phyloP scores from a whole-genome alignment of 2,888 invertebrate genomes.

The Thysanoteuthis rhombus region DNA sequence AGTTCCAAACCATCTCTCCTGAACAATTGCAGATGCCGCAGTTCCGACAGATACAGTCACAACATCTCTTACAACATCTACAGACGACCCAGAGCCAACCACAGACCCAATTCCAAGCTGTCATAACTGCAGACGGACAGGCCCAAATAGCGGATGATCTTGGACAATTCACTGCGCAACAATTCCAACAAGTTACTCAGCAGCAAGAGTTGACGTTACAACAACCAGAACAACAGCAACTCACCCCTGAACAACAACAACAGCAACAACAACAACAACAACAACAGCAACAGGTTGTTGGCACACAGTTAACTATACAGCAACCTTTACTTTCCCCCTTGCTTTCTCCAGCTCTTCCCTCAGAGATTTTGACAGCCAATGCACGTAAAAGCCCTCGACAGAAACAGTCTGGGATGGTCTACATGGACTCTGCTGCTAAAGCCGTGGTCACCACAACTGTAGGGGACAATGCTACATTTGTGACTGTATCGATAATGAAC shows the following conservation, averaged over 20 bases:
- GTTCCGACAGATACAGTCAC: slow-evolving; percentile 21
- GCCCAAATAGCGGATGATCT: not conserved
- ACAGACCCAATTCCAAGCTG: not conserved
- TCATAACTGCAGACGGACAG: slow-evolving; percentile 12
- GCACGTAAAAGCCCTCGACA: slow-evolving; percentile 26
- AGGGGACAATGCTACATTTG: slow-evolving; percentile 50
- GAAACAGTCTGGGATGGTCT: slow-evolving; percentile 35
- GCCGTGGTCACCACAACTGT: slow-evolving; percentile 56
- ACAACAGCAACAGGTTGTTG: not conserved
- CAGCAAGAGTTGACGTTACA: not conserved
- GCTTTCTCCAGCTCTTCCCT: not conserved
- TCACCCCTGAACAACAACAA: not conserved
- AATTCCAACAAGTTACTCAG: not conserved
- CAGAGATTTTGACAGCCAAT: not conserved
- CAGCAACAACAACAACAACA: slow-evolving; percentile 23
- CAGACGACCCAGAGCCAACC: not conserved
- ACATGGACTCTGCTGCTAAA: slow-evolving; percentile 51
- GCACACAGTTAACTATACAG: slow-evolving; percentile 16
- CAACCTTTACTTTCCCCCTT: slow-evolving; percentile 15
- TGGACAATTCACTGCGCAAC: not conserved
- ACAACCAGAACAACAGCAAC: not conserved
- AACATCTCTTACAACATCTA: slow-evolving; percentile 20
- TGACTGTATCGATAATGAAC: slow-evolving; percentile 55
- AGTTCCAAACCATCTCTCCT: not conserved
- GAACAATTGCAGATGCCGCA: not conserved